Percentiles rank a stretch among this genome's conserved stretches.
Evolutionary conservation across 2,888 invertebrate species (phyloP).

Genomic region (Ferrisia virgata): DNA sequence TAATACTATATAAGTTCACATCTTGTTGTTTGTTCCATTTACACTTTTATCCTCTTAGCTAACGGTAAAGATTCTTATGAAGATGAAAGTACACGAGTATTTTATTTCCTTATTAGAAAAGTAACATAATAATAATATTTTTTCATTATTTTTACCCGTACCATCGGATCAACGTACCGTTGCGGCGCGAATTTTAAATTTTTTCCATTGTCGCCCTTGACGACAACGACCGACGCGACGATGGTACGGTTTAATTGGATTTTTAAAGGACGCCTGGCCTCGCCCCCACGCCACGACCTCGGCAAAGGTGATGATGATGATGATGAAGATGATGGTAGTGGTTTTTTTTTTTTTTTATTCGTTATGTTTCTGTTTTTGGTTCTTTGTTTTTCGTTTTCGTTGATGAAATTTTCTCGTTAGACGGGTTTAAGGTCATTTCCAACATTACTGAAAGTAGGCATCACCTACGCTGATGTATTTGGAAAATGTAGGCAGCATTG

Average conservation of each 20-base stretch:
- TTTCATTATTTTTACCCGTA: neutral
- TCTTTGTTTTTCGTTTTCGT: no score
- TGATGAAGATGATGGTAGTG: no score
- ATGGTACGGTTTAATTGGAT: neutral
- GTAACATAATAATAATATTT: conserved; percentile 32
- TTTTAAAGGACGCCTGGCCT: conserved; percentile 12
- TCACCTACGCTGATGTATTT: no score
- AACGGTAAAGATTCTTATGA: conserved; percentile 23
- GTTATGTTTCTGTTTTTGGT: no score
- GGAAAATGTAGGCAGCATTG: no score
- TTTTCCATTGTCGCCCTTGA: neutral
- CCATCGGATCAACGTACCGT: neutral
- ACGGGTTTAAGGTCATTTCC: no score
- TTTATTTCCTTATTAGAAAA: conserved; percentile 31
- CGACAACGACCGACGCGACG: neutral
- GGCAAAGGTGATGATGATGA: no score
- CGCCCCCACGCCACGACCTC: no score
- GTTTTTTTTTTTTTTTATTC: no score
- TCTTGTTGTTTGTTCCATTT: conserved; percentile 30
- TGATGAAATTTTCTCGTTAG: no score
- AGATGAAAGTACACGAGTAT: conserved; percentile 19
- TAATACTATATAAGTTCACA: conserved; percentile 13
- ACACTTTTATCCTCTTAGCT: conserved; percentile 33
- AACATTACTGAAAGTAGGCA: no score
- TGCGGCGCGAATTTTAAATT: conserved; percentile 23